These are phyloP conservation scores for Lipophrys pholis DNA, from an alignment of 2,113 vertebrate genomes.

Conservation along the genomic window DNA sequence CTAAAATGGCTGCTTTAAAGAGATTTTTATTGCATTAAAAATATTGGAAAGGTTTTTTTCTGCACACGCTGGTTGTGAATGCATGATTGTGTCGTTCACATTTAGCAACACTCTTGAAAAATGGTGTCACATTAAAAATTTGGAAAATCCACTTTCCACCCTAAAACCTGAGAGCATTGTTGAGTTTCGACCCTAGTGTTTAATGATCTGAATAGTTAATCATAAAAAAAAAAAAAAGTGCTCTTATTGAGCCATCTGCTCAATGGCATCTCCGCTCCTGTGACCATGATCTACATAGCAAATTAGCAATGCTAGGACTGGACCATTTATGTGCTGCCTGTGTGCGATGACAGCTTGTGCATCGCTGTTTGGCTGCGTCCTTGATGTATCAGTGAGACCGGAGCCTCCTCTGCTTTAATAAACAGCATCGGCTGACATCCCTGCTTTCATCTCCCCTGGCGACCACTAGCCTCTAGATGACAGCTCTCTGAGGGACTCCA, in stretches of 20 bases:
- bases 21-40: too few relatives aligned
- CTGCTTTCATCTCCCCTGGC: constrained; percentile 66
- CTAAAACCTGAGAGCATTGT: not conserved
- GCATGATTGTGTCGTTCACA: not conserved
- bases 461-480: constrained; percentile 54
- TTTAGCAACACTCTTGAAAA: constrained; percentile 1
- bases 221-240: not conserved
- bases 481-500: constrained; percentile 50
- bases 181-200: not conserved
- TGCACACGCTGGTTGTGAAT: too few relatives aligned
- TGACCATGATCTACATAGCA: constrained; percentile 35
- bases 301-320: constrained; percentile 34
- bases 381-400: constrained; percentile 62
- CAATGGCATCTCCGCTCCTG: constrained; percentile 29
- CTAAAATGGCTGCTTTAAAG: too few relatives aligned
- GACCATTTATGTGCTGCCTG: constrained; percentile 32
- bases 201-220: not conserved
- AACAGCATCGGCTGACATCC: constrained; percentile 65
- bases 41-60: too few relatives aligned
- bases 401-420: constrained; percentile 61
- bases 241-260: constrained; percentile 29
- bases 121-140: not conserved
- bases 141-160: not conserved
- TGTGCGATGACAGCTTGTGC: constrained; percentile 49
- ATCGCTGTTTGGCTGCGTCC: constrained; percentile 36